Evolutionary conservation across 2,888 invertebrate genomes (phyloP).

Genomic region (Atethmia centrago): DNA sequence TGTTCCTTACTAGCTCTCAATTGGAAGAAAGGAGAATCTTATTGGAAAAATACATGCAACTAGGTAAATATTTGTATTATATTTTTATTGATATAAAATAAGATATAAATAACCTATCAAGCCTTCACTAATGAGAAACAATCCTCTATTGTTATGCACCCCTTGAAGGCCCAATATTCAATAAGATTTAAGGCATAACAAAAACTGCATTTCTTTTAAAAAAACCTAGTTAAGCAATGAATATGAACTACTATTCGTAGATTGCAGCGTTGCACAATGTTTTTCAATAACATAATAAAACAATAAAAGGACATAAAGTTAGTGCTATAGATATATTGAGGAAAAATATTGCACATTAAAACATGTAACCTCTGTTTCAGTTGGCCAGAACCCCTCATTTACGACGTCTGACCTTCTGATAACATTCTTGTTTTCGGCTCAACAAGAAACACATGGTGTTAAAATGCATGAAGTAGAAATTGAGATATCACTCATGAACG

Average conservation of each 20-base stretch:
- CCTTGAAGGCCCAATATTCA: background rate
- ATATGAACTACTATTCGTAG: background rate
- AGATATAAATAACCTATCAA: background rate
- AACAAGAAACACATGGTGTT: constrained; percentile 95
- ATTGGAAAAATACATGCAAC: constrained; percentile 98
- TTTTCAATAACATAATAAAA: background rate
- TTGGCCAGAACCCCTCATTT: constrained; percentile 96
- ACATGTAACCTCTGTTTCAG: constrained; percentile 83
- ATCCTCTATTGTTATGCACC: background rate
- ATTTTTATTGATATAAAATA: background rate
- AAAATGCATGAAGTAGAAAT: constrained; percentile 93
- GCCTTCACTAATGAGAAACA: background rate
- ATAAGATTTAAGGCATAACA: background rate
- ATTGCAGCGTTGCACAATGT: background rate
- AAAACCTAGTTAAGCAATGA: background rate
- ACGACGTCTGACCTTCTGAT: constrained; percentile 95
- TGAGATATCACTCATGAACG: constrained; percentile 96
- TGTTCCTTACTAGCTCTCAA: constrained; percentile 95
- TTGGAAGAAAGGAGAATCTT: constrained; percentile 96
- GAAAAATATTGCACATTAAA: constrained; percentile 14
- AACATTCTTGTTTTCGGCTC: constrained; percentile 97
- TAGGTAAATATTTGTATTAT: constrained; percentile 89
- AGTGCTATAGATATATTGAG: background rate
- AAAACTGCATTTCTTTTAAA: background rate
- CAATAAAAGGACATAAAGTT: background rate